Percentiles rank a stretch among this genome's conserved stretches.
Evolutionary conservation across 2,888 invertebrate genomes (phyloP).

Genomic region (Dorcus hopei): DNA sequence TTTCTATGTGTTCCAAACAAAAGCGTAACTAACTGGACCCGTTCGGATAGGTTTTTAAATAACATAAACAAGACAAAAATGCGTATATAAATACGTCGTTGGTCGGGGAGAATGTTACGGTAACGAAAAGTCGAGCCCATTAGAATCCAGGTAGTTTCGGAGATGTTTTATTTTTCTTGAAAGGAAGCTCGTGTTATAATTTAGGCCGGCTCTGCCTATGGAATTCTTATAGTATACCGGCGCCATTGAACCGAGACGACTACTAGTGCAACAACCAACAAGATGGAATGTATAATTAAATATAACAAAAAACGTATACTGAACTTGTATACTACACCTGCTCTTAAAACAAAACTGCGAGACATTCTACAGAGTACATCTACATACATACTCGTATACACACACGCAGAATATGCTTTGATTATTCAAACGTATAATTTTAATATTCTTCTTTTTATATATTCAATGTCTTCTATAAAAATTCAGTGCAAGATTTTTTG

Average conservation of each 20-base stretch:
- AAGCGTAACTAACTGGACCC: too few relatives aligned
- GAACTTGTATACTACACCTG: constrained; percentile 23
- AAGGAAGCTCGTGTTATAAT: constrained; percentile 17
- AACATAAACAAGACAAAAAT: too few relatives aligned
- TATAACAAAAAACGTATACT: constrained; percentile 25
- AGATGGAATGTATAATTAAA: constrained; percentile 31
- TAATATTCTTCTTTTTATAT: too few relatives aligned
- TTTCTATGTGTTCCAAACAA: too few relatives aligned
- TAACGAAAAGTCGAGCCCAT: constrained; percentile 10
- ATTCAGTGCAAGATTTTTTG: not conserved
- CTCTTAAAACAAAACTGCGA: constrained; percentile 18
- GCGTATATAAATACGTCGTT: too few relatives aligned
- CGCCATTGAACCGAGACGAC: constrained; percentile 25
- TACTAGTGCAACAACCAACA: constrained; percentile 21
- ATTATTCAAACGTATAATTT: too few relatives aligned
- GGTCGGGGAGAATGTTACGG: not conserved
- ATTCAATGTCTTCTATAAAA: too few relatives aligned
- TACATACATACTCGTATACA: not conserved
- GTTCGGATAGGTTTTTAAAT: too few relatives aligned
- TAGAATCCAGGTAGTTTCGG: constrained; percentile 21
- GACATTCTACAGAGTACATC: not conserved
- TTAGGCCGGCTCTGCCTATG: constrained; percentile 12
- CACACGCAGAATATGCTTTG: too few relatives aligned
- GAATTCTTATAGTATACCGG: constrained; percentile 16
- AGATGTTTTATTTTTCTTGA: constrained; percentile 19